A percentile compares a stretch with the other conserved stretches of the same genome.
Evolutionary conservation across 1,140 invertebrate species (phyloP).

Genomic region (Gonioctena quinquepunctata): DNA sequence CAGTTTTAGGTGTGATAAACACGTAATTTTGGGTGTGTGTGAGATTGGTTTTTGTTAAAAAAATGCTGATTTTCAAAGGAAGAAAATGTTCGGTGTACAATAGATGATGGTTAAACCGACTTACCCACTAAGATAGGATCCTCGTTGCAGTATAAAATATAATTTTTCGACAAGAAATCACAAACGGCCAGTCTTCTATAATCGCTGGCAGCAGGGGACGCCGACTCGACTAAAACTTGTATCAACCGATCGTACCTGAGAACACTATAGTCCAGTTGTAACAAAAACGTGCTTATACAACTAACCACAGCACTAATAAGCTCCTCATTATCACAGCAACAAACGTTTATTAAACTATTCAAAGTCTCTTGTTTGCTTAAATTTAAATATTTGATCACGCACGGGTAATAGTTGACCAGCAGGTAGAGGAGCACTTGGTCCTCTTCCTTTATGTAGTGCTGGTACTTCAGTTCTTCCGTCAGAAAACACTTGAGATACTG

Average conservation of each 20-base stretch:
- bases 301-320: slow-evolving; percentile 40
- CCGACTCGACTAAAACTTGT: slow-evolving; percentile 33
- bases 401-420: slow-evolving; percentile 34
- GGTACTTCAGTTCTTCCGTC: slow-evolving; percentile 27
- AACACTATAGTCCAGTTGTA: slow-evolving; percentile 27
- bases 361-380: slow-evolving; percentile 35
- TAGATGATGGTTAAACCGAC: too few relatives aligned
- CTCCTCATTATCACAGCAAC: slow-evolving; percentile 39
- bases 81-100: too few relatives aligned
- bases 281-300: slow-evolving; percentile 39
- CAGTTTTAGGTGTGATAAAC: too few relatives aligned
- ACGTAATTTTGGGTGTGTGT: too few relatives aligned
- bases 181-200: slow-evolving; percentile 34
- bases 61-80: too few relatives aligned
- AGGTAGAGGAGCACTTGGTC: slow-evolving; percentile 33
- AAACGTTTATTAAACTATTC: slow-evolving; percentile 31
- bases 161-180: slow-evolving; percentile 36
- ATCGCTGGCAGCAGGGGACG: slow-evolving; percentile 32
- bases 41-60: too few relatives aligned
- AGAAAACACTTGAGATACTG: slow-evolving; percentile 28
- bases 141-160: slow-evolving; percentile 32
- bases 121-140: slow-evolving; percentile 34
- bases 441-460: slow-evolving; percentile 26
- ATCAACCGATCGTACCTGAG: slow-evolving; percentile 35
- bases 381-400: slow-evolving; percentile 31